phyloP scores from a whole-genome alignment of 2,113 vertebrate genomes.

The Laterallus jamaicensis region DNA sequence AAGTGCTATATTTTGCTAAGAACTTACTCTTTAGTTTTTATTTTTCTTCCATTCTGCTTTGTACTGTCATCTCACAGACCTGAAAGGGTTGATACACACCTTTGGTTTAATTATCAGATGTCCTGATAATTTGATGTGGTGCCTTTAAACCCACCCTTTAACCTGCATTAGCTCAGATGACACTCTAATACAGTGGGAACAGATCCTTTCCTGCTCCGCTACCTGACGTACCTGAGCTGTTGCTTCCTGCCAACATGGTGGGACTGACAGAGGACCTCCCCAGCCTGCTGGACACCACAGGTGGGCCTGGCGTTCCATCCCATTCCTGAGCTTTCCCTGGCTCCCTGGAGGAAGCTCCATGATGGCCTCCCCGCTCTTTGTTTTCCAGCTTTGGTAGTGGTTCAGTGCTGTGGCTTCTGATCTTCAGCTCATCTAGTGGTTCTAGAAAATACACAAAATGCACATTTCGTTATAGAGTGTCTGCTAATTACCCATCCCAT shows the following conservation, averaged over 20 bases:
- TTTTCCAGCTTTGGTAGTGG: constrained; percentile 86
- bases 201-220: not conserved
- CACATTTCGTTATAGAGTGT: not conserved
- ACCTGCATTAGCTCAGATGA: not conserved
- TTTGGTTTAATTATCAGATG: not conserved
- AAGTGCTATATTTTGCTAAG: not conserved
- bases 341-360: constrained; percentile 80
- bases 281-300: constrained; percentile 83
- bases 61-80: not conserved
- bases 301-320: constrained; percentile 84
- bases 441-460: constrained; percentile 64
- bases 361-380: constrained; percentile 82
- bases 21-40: not conserved
- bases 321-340: constrained; percentile 92
- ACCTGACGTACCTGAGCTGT: constrained; percentile 80
- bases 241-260: constrained; percentile 84
- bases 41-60: not conserved
- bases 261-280: constrained; percentile 93
- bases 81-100: not conserved
- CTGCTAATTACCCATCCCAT: not conserved
- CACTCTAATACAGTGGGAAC: not conserved
- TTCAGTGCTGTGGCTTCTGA: constrained; percentile 86
- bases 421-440: constrained; percentile 83
- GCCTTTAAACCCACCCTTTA: not conserved
- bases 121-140: not conserved